These are phyloP conservation scores for Bettongia penicillata DNA, from an alignment of 2,113 vertebrate species.

Conservation along the genomic window DNA sequence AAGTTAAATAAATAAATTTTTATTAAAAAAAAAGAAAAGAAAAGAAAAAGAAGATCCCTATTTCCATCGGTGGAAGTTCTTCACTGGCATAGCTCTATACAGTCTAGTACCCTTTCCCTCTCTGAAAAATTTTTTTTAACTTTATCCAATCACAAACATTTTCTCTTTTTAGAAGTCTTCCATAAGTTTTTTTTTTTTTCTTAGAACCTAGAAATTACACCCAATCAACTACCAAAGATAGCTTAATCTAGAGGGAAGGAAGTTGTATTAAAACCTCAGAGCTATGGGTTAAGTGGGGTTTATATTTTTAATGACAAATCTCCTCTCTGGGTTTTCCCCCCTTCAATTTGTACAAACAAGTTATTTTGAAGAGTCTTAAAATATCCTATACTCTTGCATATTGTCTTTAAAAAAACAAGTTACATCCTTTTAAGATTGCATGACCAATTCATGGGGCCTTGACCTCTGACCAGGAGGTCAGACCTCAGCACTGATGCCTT, in stretches of 20 bases:
- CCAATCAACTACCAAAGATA: background rate
- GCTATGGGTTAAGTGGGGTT: background rate
- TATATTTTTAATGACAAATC: background rate
- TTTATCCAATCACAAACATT: background rate
- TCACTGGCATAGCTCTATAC: background rate
- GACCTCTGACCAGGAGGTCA: background rate
- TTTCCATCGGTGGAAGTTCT: background rate
- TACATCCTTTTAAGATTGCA: background rate
- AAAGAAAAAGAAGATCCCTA: background rate
- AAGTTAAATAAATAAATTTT: too few relatives aligned
- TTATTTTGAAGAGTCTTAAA: background rate
- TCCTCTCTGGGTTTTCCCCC: background rate
- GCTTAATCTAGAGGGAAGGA: background rate
- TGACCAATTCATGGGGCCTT: background rate
- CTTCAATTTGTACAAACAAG: background rate
- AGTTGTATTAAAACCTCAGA: slow-evolving; percentile 35
- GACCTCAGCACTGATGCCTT: background rate
- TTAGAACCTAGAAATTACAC: slow-evolving; percentile 31
- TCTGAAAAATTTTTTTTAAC: background rate
- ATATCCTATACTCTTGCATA: background rate
- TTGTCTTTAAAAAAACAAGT: background rate
- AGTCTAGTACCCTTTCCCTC: background rate
- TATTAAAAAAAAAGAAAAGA: too few relatives aligned
- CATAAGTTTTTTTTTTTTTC: background rate
- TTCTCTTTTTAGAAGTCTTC: background rate